A percentile compares a stretch with the other conserved stretches of the same genome.
Evolutionary conservation across 2,888 invertebrate genomes (phyloP).

Genomic region (Achlya flavicornis): DNA sequence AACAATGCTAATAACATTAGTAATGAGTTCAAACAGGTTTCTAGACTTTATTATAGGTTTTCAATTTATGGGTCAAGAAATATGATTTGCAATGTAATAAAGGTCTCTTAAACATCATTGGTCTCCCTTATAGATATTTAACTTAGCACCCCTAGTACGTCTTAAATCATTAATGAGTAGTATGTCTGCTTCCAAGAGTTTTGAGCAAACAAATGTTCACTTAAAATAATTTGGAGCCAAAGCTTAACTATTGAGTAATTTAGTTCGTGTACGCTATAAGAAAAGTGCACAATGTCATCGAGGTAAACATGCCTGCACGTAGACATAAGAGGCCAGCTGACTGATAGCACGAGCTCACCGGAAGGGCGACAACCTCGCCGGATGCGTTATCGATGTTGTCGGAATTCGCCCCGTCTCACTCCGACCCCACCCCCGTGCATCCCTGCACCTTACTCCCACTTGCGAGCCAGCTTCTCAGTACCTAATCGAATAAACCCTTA

Average conservation of each 20-base stretch:
- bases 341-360: constrained; percentile 60
- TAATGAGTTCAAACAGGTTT: not conserved
- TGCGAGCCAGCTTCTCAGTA: constrained; percentile 7
- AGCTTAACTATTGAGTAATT: not conserved
- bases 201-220: not conserved
- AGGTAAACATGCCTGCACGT: constrained; percentile 19
- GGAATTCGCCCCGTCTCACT: constrained; percentile 33
- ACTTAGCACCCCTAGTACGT: not conserved
- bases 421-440: constrained; percentile 20
- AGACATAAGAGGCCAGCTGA: constrained; percentile 55
- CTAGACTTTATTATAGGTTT: constrained; percentile 3
- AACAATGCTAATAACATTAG: not conserved
- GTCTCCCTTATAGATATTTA: not conserved
- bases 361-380: constrained; percentile 76
- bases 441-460: constrained; percentile 19
- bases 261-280: not conserved
- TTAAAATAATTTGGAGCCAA: not conserved
- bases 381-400: constrained; percentile 58
- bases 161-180: not conserved
- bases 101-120: not conserved
- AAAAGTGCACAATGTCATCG: constrained; percentile 2
- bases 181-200: not conserved
- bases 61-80: not conserved
- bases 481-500: not conserved
- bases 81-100: not conserved